phyloP scores from a whole-genome alignment of 1,140 invertebrate genomes.

The Trichonephila clavata region DNA sequence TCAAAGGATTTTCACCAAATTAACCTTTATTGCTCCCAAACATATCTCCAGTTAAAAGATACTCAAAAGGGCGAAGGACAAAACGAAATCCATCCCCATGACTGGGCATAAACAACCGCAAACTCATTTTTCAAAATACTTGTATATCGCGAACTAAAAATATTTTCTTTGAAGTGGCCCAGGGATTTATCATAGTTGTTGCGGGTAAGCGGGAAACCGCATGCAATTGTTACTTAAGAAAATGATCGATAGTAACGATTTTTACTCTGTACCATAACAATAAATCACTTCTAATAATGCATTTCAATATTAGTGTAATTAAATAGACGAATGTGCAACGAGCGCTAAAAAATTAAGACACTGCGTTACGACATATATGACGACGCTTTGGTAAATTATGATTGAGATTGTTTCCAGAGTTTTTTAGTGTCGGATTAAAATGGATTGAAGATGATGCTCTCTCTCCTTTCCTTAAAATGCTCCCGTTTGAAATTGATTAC shows the following conservation, averaged over 20 bases:
- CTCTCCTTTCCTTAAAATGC: not conserved
- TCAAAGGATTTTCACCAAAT: not conserved
- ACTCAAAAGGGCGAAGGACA: not conserved
- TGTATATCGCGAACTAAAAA: conserved; percentile 47
- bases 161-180: conserved; percentile 22
- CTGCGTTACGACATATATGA: not conserved
- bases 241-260: conserved; percentile 59
- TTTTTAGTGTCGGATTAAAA: not conserved
- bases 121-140: conserved; percentile 50
- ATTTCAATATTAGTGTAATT: conserved; percentile 52
- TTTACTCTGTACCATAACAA: not conserved
- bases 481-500: not conserved
- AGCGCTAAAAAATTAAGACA: conserved; percentile 23
- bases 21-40: conserved; percentile 17
- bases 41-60: not conserved
- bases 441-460: conserved; percentile 9
- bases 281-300: conserved; percentile 34
- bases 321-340: conserved; percentile 4
- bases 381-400: conserved; percentile 16
- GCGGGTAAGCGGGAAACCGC: not conserved
- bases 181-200: conserved; percentile 23
- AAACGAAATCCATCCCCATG: not conserved
- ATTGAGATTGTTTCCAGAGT: not conserved
- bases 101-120: not conserved
- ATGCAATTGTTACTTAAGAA: conserved; percentile 60